A percentile compares a stretch with the other conserved stretches of the same genome.
phyloP scores from a whole-genome alignment of 2,797 vertebrate species.

The Macrochelys suwanniensis region DNA sequence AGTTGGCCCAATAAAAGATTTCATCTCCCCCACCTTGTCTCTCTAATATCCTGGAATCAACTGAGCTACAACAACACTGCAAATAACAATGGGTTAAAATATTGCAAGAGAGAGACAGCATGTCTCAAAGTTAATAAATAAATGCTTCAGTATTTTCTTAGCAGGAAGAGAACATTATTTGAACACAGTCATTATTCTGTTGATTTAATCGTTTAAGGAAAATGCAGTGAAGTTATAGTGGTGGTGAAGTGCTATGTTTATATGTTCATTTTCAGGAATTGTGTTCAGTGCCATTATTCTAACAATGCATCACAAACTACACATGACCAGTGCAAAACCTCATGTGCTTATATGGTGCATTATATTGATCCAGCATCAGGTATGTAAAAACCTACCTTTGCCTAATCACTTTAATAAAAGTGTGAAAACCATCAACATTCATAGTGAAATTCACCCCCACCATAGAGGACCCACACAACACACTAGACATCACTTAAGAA shows the following conservation, averaged over 20 bases:
- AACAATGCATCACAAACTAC: slow-evolving; percentile 82
- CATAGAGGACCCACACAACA: neutral
- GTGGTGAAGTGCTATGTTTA: slow-evolving; percentile 41
- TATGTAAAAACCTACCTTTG: slow-evolving; percentile 70
- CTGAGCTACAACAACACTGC: neutral
- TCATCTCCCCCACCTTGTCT: neutral
- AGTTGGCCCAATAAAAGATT: neutral
- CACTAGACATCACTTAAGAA: too few relatives aligned
- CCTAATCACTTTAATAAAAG: neutral
- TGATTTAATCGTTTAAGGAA: slow-evolving; percentile 28
- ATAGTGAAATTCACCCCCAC: neutral
- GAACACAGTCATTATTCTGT: neutral
- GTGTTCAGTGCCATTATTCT: slow-evolving; percentile 88
- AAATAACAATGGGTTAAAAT: neutral
- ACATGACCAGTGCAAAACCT: slow-evolving; percentile 85
- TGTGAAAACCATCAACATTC: neutral
- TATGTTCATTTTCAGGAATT: slow-evolving; percentile 85
- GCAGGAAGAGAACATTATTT: slow-evolving; percentile 32
- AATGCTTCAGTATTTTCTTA: slow-evolving; percentile 43
- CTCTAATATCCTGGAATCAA: neutral
- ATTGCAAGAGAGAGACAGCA: slow-evolving; percentile 1
- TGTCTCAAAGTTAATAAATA: slow-evolving; percentile 57
- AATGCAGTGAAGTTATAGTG: neutral
- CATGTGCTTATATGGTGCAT: slow-evolving; percentile 85
- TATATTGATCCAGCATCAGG: slow-evolving; percentile 86